phyloP scores from a whole-genome alignment of 2,113 vertebrate genomes.

The Sander vitreus region DNA sequence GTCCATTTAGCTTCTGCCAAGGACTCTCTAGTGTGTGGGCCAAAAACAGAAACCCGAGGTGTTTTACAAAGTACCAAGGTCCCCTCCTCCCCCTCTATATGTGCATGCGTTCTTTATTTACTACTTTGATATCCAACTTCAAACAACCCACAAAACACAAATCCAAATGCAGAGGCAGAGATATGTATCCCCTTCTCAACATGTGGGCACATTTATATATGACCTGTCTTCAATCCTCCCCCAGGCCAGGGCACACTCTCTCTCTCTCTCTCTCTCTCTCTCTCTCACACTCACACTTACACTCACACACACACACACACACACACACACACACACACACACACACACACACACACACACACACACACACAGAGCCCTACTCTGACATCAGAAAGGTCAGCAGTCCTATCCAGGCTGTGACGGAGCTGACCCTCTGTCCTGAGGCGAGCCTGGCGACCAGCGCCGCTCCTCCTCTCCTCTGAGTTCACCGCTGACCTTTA shows the following conservation, averaged over 20 bases:
- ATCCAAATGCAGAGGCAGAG: constrained; percentile 27
- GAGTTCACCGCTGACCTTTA: constrained; percentile 70
- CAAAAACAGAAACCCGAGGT: constrained; percentile 76
- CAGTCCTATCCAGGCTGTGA: constrained; percentile 48
- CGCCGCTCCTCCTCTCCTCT: constrained; percentile 32
- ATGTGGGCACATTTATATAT: constrained; percentile 79
- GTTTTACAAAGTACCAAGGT: constrained; percentile 71
- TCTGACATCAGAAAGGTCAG: constrained; percentile 76
- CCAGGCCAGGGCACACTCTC: constrained; percentile 49
- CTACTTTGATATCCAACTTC: constrained; percentile 33
- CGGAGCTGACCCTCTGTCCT: constrained; percentile 65
- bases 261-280: not conserved
- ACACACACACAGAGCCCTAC: constrained; percentile 28
- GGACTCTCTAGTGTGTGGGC: constrained; percentile 65
- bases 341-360: constrained; percentile 38
- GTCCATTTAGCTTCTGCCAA: constrained; percentile 80
- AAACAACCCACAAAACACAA: constrained; percentile 37
- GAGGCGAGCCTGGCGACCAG: constrained; percentile 59
- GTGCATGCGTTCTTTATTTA: constrained; percentile 44
- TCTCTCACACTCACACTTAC: constrained; percentile 27
- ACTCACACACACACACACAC: constrained; percentile 21
- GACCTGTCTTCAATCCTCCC: constrained; percentile 70
- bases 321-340: constrained; percentile 42
- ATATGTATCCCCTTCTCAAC: constrained; percentile 59
- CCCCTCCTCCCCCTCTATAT: constrained; percentile 28